Percentiles rank a stretch among this genome's conserved stretches.
These are phyloP conservation scores for Phymorhynchus buccinoides DNA, from an alignment of 1,140 invertebrate species.

Conservation along the genomic window DNA sequence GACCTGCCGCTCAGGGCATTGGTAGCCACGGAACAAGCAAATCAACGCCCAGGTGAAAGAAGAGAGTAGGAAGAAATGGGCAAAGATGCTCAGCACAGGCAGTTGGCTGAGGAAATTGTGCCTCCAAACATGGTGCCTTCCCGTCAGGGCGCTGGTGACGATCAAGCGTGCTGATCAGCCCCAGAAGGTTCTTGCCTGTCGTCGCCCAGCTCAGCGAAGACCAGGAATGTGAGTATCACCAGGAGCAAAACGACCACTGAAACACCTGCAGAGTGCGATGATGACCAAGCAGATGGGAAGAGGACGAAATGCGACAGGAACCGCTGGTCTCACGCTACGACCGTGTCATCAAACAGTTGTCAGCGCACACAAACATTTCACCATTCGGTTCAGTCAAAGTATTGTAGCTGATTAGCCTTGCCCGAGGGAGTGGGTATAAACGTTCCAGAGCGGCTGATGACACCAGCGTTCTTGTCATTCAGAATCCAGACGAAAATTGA, in stretches of 20 bases:
- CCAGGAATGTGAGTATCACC: background rate
- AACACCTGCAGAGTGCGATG: background rate
- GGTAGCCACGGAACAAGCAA: background rate
- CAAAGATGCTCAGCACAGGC: background rate
- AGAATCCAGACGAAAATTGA: background rate
- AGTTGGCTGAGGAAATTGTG: background rate
- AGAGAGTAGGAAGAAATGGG: conserved; percentile 31
- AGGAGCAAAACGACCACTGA: conserved; percentile 6
- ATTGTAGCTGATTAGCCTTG: background rate
- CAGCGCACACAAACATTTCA: background rate
- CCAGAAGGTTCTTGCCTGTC: conserved; percentile 15
- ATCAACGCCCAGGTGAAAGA: conserved; percentile 13
- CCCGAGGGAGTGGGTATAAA: background rate
- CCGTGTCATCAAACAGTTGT: background rate
- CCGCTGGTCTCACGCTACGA: background rate
- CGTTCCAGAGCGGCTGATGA: background rate
- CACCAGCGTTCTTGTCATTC: background rate
- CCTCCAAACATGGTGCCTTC: background rate
- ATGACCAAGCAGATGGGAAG: background rate
- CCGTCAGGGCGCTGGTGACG: background rate
- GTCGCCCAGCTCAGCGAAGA: conserved; percentile 8
- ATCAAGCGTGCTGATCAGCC: background rate
- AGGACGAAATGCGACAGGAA: background rate
- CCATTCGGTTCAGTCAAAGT: background rate
- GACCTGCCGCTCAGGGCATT: background rate